Base-by-base conservation (phyloP, 2,888 invertebrate genomes). In the Gibbula magus region DNA sequence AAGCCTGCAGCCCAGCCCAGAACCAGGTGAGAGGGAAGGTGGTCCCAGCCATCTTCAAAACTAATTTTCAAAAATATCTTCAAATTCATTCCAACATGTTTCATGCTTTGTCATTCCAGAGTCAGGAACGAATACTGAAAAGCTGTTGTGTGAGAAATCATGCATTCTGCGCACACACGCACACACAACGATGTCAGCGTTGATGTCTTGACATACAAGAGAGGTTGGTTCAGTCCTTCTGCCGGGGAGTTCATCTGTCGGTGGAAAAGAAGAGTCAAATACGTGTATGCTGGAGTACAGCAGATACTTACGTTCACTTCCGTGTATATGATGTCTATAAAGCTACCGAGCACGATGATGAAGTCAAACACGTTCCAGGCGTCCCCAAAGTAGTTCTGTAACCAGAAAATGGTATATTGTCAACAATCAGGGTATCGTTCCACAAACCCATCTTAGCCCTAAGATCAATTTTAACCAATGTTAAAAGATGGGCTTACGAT, bases 221-320 rank as follows among this genome's bases (percentile, higher is more conserved):
- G 10, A 45, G 5, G 45, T 13, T 45, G 1, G 45, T 45, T 45
- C 45, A 4, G 13, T 45, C 45, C 1, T 7, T 45, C 45, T n/a
- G 13, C 45, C 45, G 45, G 45, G 45, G 45, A 45, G 45, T 10
- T 45, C 1, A 45, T 45, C 45, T 45, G 45, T 45, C 10, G 35
- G 32, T 8, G 53, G 4, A 53, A 7, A 61, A 39, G 29, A 35
- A 61, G 56, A 20, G 7, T 73, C 39, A 73, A 39, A 35, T 16
- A 4, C 16, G 51, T 16, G 75, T 25, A 10, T 10, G 45, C 45
- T 10, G 1, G 1, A 29, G 13, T 32, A 70, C 13, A n/a, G n/a
- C 2, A 29, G 16, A 70, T 94, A 94, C 96, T 96, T 95, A 97
- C 97, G 94, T 97, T 97, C 88, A 99, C 96, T 95, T 98, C 98